Base-by-base conservation (phyloP, 2,888 invertebrate genomes). In the Buathra laborator region DNA sequence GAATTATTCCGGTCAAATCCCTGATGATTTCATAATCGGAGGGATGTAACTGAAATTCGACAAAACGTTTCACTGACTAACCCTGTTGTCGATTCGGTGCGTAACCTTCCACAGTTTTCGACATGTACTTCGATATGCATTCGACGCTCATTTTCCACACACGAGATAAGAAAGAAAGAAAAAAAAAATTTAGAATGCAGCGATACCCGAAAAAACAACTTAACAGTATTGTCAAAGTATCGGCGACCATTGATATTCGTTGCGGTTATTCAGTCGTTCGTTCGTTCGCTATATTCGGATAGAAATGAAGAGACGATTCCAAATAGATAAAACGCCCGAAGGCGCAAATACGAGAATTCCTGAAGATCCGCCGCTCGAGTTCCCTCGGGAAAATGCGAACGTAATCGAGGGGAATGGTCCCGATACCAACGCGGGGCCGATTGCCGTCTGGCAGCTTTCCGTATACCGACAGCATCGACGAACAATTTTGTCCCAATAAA, bases 361-460 rank as follows among this genome's bases (percentile, higher is more conserved):
- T 29, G 10, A 24, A 74, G 32, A 59, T 29, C 46, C 29, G 29
- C 2, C 32, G 29, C 16, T 12, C 7, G 43, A 56, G 43, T 74
- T 77, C 68, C 81, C 77, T 32, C 37, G 80, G 56, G 74, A 81
- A 59, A 77, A 75, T 29, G 67, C 68, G 48, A 76, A 76, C 59
- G 76, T 76, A 83, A 85, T 85, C 83, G 79, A 83, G 83, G 76
- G 66, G 71, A 85, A 85, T 80, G 59, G 76, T 37, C 37, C 44
- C 83, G 72, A 76, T 83, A 67, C 59, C 83, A 76, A 48, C 70
- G 46, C 56, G 76, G 72, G 19, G 66, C 67, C 85, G 76, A 79
- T 77, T 81, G 67, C 72, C 74, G 66, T 14, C 19, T 67, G 29
- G 29, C 43, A 10, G 62, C 32, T 14, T 32, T 14, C 59, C 14